Evolutionary conservation across 1,140 invertebrate species (phyloP).

Genomic region (Listronotus bonariensis): DNA sequence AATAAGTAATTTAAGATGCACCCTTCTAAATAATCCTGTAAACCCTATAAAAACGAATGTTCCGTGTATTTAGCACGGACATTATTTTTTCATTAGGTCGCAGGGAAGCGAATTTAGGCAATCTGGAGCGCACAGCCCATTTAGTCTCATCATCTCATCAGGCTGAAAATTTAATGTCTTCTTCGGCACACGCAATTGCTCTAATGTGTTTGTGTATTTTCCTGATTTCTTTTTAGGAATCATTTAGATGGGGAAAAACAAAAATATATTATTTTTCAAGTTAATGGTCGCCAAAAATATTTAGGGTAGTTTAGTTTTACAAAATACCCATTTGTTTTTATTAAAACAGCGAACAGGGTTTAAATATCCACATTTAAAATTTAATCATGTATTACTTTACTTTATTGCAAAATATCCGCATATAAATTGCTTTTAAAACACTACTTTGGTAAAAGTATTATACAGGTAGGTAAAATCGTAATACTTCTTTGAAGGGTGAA

Average conservation of each 20-base stretch:
- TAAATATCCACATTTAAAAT: too few relatives aligned
- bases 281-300: conserved; percentile 3
- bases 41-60: conserved; percentile 9
- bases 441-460: too few relatives aligned
- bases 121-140: conserved; percentile 48
- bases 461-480: too few relatives aligned
- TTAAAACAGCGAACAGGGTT: too few relatives aligned
- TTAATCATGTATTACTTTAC: too few relatives aligned
- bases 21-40: conserved; percentile 5
- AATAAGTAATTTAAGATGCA: conserved; percentile 5
- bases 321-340: too few relatives aligned
- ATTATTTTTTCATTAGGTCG: conserved; percentile 46
- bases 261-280: conserved; percentile 11
- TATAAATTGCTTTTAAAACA: too few relatives aligned
- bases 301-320: too few relatives aligned
- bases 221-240: conserved; percentile 40
- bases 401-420: too few relatives aligned
- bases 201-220: conserved; percentile 48
- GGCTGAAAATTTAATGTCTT: conserved; percentile 52
- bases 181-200: conserved; percentile 49
- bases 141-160: conserved; percentile 49
- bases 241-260: conserved; percentile 13
- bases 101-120: conserved; percentile 37
- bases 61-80: conserved; percentile 8
- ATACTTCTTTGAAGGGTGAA: too few relatives aligned